These are phyloP conservation scores for Astropecten irregularis DNA, from an alignment of 53 echinoderm and acorn worm species.

Conservation along the genomic window DNA sequence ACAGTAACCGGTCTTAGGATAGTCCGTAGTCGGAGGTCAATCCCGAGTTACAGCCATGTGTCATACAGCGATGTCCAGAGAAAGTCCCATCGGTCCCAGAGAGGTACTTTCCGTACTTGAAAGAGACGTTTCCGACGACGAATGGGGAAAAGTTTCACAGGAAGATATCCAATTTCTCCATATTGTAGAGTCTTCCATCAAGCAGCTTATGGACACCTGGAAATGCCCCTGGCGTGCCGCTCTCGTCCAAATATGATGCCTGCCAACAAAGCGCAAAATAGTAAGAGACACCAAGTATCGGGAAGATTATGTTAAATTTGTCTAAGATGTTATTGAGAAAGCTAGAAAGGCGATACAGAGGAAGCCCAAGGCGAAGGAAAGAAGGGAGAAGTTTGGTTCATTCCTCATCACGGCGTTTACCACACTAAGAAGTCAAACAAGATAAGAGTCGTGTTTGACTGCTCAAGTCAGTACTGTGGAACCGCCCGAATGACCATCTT, in stretches of 20 bases:
- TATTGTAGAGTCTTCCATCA: slow-evolving; percentile 32
- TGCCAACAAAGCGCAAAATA: slow-evolving; percentile 41
- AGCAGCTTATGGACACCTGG: slow-evolving; percentile 54
- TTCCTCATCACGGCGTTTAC: slow-evolving; percentile 44
- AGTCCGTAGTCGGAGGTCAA: slow-evolving; percentile 35
- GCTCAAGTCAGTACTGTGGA: background rate
- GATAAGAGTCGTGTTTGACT: slow-evolving; percentile 9
- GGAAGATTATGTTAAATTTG: slow-evolving; percentile 34
- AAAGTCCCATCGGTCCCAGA: slow-evolving; percentile 12
- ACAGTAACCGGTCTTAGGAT: slow-evolving; percentile 31
- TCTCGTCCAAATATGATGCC: slow-evolving; percentile 36
- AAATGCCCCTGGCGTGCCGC: slow-evolving; percentile 69
- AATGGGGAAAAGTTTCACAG: slow-evolving; percentile 37
- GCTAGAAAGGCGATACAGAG: slow-evolving; percentile 34
- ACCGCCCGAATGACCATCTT: slow-evolving; percentile 35
- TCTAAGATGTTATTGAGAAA: slow-evolving; percentile 15
- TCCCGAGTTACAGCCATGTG: slow-evolving; percentile 14
- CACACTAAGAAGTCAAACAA: slow-evolving; percentile 5
- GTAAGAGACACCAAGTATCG: slow-evolving; percentile 6
- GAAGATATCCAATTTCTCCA: slow-evolving; percentile 5
- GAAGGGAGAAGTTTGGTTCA: slow-evolving; percentile 40
- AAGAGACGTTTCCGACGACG: slow-evolving; percentile 35
- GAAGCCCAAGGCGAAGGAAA: background rate
- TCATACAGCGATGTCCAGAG: slow-evolving; percentile 9
- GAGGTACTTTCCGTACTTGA: slow-evolving; percentile 47